Conservation (phyloP, 2,888 invertebrate genomes). For the Macrophya annulata region DNA sequence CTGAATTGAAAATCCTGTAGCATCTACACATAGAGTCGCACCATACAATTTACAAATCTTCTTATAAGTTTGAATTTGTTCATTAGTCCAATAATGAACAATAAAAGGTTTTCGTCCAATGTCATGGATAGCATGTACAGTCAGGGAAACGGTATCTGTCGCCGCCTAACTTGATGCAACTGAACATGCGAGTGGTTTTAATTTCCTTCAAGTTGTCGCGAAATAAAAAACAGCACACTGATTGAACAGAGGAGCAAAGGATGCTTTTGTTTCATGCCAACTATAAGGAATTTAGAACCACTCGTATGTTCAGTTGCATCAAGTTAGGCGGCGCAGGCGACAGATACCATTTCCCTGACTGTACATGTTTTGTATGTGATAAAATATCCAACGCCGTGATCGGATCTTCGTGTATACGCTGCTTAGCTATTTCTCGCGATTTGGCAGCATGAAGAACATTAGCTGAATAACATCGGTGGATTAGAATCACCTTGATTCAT, state of each 20-base stretch:
- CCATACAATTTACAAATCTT: conserved; percentile 1
- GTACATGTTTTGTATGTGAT: conserved; percentile 24
- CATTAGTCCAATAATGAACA: conserved; percentile 27
- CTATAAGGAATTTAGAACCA: no score
- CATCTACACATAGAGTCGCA: conserved; percentile 19
- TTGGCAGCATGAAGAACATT: conserved; percentile 25
- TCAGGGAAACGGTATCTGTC: no score
- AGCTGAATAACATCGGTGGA: conserved; percentile 29
- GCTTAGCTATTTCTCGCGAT: conserved; percentile 16
- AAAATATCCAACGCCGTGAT: conserved; percentile 22
- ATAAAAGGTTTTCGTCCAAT: conserved; percentile 25
- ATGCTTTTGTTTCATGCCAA: no score
- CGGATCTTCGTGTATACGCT: conserved; percentile 27
- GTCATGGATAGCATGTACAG: conserved; percentile 21
- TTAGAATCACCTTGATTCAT: conserved; percentile 26
- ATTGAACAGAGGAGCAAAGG: no score
- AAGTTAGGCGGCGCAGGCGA: no score
- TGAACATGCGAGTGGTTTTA: no score
- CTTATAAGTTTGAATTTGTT: conserved; percentile 29
- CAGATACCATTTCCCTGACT: no score
- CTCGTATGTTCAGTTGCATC: no score
- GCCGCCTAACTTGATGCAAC: no score
- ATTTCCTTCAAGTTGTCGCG: no score
- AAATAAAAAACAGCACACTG: no score
- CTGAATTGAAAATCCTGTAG: conserved; percentile 26